phyloP scores from a whole-genome alignment of 2,113 vertebrate genomes.

The Gracilinanus agilis region DNA sequence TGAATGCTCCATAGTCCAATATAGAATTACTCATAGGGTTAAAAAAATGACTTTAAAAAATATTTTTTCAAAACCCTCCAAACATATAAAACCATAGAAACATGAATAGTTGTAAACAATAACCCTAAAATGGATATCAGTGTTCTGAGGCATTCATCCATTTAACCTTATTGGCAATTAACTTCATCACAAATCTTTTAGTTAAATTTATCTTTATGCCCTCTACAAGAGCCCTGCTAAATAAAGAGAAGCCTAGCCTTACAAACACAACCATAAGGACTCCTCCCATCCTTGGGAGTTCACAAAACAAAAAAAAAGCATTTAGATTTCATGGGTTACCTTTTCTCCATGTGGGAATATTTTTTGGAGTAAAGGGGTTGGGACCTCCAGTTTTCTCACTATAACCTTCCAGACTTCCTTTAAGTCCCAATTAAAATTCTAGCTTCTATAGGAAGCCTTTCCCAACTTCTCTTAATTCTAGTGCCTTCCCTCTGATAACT shows the following conservation, averaged over 20 bases:
- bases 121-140: conserved; percentile 25
- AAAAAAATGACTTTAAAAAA: background rate
- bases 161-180: conserved; percentile 47
- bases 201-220: conserved; percentile 33
- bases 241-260: conserved; percentile 25
- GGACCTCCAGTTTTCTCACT: conserved; percentile 27
- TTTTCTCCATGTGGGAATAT: background rate
- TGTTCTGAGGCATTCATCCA: conserved; percentile 43
- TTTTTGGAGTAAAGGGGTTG: background rate
- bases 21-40: background rate
- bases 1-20: background rate
- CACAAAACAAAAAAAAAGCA: background rate
- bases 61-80: background rate
- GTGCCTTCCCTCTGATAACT: background rate
- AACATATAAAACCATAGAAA: background rate
- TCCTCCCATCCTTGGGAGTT: conserved; percentile 35
- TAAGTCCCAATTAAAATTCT: background rate
- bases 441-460: background rate
- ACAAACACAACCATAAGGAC: conserved; percentile 32
- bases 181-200: conserved; percentile 36
- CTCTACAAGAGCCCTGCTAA: conserved; percentile 32
- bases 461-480: background rate
- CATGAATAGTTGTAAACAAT: conserved; percentile 4
- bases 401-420: conserved; percentile 2
- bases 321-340: background rate